Evolutionary conservation across 2,113 vertebrate species (phyloP).

Genomic region (Drymodes brunneopygia): DNA sequence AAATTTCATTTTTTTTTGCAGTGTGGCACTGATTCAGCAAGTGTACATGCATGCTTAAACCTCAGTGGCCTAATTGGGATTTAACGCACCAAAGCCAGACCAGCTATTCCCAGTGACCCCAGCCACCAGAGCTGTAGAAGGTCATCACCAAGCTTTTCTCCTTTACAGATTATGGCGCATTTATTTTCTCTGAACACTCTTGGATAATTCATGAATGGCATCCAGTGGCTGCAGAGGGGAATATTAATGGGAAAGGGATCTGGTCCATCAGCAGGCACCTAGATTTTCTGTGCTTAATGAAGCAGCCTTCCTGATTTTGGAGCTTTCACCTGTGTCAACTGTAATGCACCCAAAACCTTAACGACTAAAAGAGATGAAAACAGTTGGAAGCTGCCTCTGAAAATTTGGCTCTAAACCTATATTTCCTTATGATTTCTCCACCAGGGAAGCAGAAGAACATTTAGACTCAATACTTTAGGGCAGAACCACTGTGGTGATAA

Average conservation of each 20-base stretch:
- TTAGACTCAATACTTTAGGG: neutral
- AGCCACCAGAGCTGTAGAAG: neutral
- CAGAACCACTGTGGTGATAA: constrained; percentile 16
- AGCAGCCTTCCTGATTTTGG: neutral
- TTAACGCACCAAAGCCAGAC: neutral
- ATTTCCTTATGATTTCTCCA: constrained; percentile 1
- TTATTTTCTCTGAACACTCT: neutral
- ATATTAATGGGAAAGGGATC: neutral
- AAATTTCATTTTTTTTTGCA: neutral
- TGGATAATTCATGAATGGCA: neutral
- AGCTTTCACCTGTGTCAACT: neutral
- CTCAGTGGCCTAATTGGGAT: neutral
- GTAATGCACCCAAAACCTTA: neutral
- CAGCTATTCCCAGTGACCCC: neutral
- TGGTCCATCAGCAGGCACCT: neutral
- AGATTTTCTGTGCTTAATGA: neutral
- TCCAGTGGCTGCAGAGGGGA: neutral
- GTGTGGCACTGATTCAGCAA: neutral
- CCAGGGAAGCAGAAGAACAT: neutral
- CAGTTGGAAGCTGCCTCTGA: neutral
- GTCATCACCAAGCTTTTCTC: neutral
- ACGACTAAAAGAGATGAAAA: neutral
- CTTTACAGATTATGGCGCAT: neutral
- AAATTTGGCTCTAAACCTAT: neutral
- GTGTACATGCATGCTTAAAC: neutral